Conservation (phyloP, 2,797 vertebrate genomes). For the Notamacropus eugenii region DNA sequence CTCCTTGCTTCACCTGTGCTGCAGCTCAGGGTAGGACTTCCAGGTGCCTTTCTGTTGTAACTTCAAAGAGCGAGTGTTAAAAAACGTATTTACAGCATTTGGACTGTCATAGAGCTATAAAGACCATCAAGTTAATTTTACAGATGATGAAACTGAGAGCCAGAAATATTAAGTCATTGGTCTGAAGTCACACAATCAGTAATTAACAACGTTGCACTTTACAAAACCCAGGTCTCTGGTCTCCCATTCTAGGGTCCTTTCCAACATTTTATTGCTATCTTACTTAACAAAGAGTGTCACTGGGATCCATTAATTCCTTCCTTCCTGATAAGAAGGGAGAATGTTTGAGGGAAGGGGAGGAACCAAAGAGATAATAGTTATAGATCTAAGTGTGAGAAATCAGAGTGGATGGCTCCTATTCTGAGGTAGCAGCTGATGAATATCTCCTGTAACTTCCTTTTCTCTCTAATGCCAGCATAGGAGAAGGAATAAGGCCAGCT, state of each 20-base stretch:
- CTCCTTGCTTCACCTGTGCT: not conserved
- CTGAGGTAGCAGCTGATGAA: not conserved
- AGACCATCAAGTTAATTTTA: not conserved
- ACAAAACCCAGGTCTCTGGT: not conserved
- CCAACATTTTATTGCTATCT: not conserved
- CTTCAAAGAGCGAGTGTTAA: not conserved
- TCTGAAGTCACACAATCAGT: not conserved
- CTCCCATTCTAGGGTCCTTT: not conserved
- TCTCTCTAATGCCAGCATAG: not conserved
- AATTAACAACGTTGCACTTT: not conserved
- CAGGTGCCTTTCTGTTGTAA: not conserved
- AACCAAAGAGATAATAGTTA: not conserved
- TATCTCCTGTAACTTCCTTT: not conserved
- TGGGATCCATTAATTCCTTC: not conserved
- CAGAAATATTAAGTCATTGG: not conserved
- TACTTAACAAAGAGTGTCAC: not conserved
- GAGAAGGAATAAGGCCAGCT: not conserved
- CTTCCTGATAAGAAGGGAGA: not conserved
- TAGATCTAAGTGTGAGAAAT: not conserved
- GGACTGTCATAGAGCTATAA: not conserved
- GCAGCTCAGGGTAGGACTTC: not conserved
- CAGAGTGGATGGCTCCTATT: not conserved
- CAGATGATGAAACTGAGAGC: not conserved
- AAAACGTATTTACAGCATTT: not conserved
- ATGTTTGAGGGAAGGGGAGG: not conserved